Base-by-base conservation (phyloP, 2,797 vertebrate species). In the Aldrovandia affinis region DNA sequence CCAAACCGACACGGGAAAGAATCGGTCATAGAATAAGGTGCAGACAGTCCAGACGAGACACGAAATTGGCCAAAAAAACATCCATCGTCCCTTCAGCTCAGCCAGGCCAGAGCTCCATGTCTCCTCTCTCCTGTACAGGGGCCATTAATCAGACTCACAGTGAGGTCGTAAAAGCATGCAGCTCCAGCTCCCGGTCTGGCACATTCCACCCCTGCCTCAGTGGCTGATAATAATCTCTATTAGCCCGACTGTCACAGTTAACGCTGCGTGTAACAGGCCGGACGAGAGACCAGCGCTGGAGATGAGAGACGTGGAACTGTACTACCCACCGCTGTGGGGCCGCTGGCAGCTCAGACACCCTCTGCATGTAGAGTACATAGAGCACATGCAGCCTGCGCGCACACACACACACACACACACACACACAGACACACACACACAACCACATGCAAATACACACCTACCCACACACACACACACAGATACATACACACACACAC, bases 181-280 rank as follows among this genome's bases (percentile, higher is more conserved):
- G 14, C n/a, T 39, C 68, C 68, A 73, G 63, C 12, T 12, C 63
- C 28, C 12, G 20, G 68, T 42, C 14, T 9, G 36, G 0, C 36
- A 18, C 33, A 39, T 6, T 39, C 68, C 61, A 59, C 36, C 68
- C 0, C 36, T 39, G 3, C 33, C 6, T 39, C 68, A 73, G 14
- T 33, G 33, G 68, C 68, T 73, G 68, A 22, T 39, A 73, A 73
- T 39, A 20, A 73, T 36, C 68, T 36, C 68, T 73, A 73, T 73
- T 39, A 65, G 33, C 15, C 68, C 8, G 33, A 73, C 15, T 73
- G 28, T 4, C 36, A 57, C 10, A 65, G n/a, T 30, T 30, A 30
- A 30, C 33, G 15, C 15, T 73, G 68, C 15, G 22, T 39, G 39
- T 39, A 39, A 73, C 68, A 73, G 36, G 36, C 68, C 14, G 28